Conservation (phyloP, 2,797 vertebrate genomes). For the Psittacula derbiana region DNA sequence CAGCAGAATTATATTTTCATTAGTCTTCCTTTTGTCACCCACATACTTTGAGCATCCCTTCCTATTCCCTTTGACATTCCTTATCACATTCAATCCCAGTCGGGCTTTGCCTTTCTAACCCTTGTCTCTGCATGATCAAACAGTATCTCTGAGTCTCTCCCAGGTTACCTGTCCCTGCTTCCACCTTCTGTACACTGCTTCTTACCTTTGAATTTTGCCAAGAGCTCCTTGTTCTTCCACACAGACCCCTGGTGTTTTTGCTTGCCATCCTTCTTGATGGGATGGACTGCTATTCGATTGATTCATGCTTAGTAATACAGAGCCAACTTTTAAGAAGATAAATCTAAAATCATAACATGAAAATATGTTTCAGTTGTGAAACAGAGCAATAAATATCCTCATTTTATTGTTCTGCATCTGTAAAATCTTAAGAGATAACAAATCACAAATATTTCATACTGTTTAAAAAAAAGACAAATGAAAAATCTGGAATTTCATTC, state of each 20-base stretch:
- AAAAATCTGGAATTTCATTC: neutral
- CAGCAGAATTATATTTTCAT: neutral
- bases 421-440: neutral
- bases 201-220: neutral
- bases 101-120: neutral
- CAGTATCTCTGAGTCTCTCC: neutral
- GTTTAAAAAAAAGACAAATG: neutral
- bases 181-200: neutral
- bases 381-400: neutral
- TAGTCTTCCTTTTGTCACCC: neutral
- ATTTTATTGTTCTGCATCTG: neutral
- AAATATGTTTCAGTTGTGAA: neutral
- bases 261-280: neutral
- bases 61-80: neutral
- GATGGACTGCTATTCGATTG: neutral
- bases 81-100: neutral
- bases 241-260: neutral
- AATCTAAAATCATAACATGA: neutral
- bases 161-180: neutral
- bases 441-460: neutral
- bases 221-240: neutral
- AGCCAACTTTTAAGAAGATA: neutral
- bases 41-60: neutral
- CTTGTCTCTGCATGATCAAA: neutral
- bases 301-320: neutral